A percentile compares a stretch with the other conserved stretches of the same genome.
phyloP scores from a whole-genome alignment of 2,888 invertebrate genomes.

The Dusona sp. region DNA sequence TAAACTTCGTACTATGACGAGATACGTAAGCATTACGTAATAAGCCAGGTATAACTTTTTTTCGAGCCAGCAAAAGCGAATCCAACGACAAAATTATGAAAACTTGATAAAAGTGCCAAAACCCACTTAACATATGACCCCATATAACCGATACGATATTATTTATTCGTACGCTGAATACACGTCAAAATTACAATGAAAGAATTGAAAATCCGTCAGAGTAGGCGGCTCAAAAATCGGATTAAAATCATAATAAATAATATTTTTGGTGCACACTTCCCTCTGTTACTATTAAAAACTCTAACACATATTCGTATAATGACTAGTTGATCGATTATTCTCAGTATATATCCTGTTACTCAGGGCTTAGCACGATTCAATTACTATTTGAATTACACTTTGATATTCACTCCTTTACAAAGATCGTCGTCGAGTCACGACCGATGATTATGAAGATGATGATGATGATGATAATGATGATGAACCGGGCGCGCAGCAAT shows the following conservation, averaged over 20 bases:
- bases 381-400: slow-evolving; percentile 56
- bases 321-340: slow-evolving; percentile 59
- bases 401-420: slow-evolving; percentile 24
- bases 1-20: neutral
- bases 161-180: neutral
- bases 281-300: neutral
- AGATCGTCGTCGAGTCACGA: slow-evolving; percentile 58
- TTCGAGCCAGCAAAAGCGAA: slow-evolving; percentile 5
- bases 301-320: slow-evolving; percentile 31
- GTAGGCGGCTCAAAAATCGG: neutral
- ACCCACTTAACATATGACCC: neutral
- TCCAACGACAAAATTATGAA: neutral
- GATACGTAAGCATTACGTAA: slow-evolving; percentile 9
- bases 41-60: neutral
- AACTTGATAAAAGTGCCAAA: neutral
- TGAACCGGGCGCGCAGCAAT: slow-evolving; percentile 39
- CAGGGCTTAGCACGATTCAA: slow-evolving; percentile 58
- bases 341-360: slow-evolving; percentile 45
- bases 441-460: slow-evolving; percentile 55
- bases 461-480: slow-evolving; percentile 53
- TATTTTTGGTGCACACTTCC: neutral
- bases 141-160: neutral
- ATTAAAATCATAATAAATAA: slow-evolving; percentile 42
- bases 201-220: slow-evolving; percentile 45
- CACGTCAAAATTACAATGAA: slow-evolving; percentile 26